Base-by-base conservation (phyloP, 2,797 vertebrate species). In the Leptodactylus fallax region DNA sequence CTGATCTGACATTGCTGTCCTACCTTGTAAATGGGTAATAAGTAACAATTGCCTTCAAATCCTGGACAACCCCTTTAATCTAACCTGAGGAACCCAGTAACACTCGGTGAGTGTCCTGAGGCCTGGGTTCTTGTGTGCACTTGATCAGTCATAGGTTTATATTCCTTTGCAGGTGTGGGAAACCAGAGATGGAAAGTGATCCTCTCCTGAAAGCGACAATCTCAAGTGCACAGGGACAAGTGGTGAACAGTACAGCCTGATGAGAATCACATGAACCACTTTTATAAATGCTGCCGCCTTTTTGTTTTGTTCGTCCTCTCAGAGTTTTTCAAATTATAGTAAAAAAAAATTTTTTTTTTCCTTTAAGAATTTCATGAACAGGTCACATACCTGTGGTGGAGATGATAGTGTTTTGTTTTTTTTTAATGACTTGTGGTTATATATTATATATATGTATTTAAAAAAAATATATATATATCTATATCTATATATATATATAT, bases 171-270 rank as follows among this genome's bases (percentile, higher is more conserved):
- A 97, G 97, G 95, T 96, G 96, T 91, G 94, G 95, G 93, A 97
- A 97, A 93, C 96, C 96, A 95, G 97, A 97, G 92, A 94, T 96
- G 85, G 96, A 97, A 91, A 94, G 93, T 65, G 96, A 96, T 89
- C 90, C 95, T 90, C 94, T 97, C 92, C 95, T 96, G 91, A 97
- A 95, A 96, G 96, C 95, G 94, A 95, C 97, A 94, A 96, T 95
- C 93, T 96, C 97, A 94, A 96, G 96, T 96, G 95, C 96, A 94
- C 93, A 96, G 96, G 95, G 97, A 96, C 96, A 97, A 95, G 96
- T 95, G 93, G 95, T 97, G 96, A 98, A 98, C 90, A 96, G 96
- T 95, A 95, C 95, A 90, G 94, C 96, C 93, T 96, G 96, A 96
- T n/a, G 47, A 14, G 16, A 36, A 92, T 96, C 97, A 91, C 90